Conservation (phyloP, 2,113 vertebrate genomes). For the Sisor rabdophorus region DNA sequence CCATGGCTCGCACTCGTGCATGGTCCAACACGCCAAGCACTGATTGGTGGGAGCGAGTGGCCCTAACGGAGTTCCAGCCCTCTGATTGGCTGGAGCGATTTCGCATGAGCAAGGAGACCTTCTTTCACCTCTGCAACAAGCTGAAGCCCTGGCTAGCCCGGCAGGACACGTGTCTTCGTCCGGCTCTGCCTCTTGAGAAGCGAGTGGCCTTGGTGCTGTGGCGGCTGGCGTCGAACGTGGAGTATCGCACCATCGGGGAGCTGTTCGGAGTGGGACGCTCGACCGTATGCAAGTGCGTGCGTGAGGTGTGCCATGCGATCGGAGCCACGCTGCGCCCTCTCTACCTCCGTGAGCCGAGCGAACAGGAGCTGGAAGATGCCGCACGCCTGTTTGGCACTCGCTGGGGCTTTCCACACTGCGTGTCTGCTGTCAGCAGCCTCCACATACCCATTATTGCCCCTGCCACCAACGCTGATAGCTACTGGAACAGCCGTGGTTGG, state of each 20-base stretch:
- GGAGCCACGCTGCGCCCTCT: conserved; percentile 65
- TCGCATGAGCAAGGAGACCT: conserved; percentile 72
- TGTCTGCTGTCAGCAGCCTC: conserved; percentile 65
- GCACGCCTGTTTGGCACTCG: conserved; percentile 58
- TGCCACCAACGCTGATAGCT: conserved; percentile 64
- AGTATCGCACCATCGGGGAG: conserved; percentile 71
- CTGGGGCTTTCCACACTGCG: conserved; percentile 72
- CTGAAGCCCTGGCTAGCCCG: conserved; percentile 70
- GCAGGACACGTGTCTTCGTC: conserved; percentile 70
- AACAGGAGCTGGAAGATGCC: conserved; percentile 64
- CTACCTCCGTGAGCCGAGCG: conserved; percentile 61
- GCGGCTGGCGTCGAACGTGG: conserved; percentile 71
- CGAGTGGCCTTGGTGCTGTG: conserved; percentile 72
- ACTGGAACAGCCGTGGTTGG: conserved; percentile 72
- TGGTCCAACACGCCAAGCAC: conserved; percentile 69
- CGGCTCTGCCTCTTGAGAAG: conserved; percentile 73
- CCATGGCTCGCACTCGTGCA: conserved; percentile 56
- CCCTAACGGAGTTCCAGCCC: conserved; percentile 71
- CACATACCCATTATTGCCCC: conserved; percentile 75
- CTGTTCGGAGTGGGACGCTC: conserved; percentile 73
- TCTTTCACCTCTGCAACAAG: conserved; percentile 68
- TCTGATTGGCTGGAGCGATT: conserved; percentile 76
- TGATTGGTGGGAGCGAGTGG: conserved; percentile 75
- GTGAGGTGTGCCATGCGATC: conserved; percentile 74
- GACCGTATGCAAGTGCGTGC: conserved; percentile 70